Percentiles rank a stretch among this genome's conserved stretches.
Evolutionary conservation across 2,888 invertebrate genomes (phyloP).

Genomic region (Epinotia ramella): DNA sequence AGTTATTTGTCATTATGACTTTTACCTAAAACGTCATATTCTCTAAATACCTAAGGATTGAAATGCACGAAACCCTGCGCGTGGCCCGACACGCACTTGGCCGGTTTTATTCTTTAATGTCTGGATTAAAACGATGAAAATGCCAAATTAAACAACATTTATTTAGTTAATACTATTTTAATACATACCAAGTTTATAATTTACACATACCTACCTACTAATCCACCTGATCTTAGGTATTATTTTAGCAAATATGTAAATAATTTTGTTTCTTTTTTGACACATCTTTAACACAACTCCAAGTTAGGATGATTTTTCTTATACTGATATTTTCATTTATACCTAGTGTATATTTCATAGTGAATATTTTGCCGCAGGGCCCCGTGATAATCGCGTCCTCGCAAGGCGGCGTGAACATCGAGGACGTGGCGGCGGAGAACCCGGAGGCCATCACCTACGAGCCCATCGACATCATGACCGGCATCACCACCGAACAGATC

Average conservation of each 20-base stretch:
- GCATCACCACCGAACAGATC: conserved; percentile 91
- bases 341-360: too few relatives aligned
- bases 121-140: too few relatives aligned
- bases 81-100: too few relatives aligned
- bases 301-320: conserved; percentile 2
- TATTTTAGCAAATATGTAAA: conserved; percentile 10
- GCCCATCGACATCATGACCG: conserved; percentile 93
- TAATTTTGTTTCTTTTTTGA: not conserved
- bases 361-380: conserved; percentile 85
- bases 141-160: too few relatives aligned
- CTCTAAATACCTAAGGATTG: too few relatives aligned
- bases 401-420: conserved; percentile 98
- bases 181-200: too few relatives aligned
- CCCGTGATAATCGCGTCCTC: conserved; percentile 98
- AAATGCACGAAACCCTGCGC: too few relatives aligned
- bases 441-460: conserved; percentile 97
- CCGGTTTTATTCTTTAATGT: too few relatives aligned
- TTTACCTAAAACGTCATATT: too few relatives aligned
- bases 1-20: too few relatives aligned
- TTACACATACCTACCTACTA: too few relatives aligned
- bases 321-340: not conserved
- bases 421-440: conserved; percentile 96
- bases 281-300: not conserved
- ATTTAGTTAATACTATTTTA: too few relatives aligned
- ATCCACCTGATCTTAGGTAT: conserved; percentile 29